A percentile compares a stretch with the other conserved stretches of the same genome.
Conservation (phyloP, 2,797 vertebrate species). For the Myripristis murdjan region DNA sequence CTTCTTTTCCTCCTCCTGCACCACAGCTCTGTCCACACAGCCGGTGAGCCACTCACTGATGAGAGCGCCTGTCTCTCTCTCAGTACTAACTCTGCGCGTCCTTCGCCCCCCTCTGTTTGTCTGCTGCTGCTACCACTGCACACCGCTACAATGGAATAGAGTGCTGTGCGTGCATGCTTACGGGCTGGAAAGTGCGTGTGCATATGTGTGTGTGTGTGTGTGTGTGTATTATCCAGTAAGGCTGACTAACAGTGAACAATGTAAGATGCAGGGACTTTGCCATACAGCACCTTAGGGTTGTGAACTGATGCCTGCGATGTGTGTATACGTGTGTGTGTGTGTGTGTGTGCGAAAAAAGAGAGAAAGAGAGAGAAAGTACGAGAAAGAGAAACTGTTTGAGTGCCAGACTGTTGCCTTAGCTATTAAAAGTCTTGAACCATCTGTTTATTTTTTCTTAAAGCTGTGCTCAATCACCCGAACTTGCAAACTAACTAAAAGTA, state of each 20-base stretch:
- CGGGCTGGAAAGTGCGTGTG: not conserved
- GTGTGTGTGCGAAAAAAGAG: no score
- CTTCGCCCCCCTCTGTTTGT: constrained; percentile 66
- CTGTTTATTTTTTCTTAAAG: not conserved
- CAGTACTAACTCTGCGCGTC: constrained; percentile 57
- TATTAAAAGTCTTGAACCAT: no score
- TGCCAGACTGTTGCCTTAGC: no score
- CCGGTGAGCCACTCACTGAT: constrained; percentile 69
- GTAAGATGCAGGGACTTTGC: no score
- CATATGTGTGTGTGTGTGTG: constrained; percentile 2
- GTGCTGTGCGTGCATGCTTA: constrained; percentile 9
- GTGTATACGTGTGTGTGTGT: no score
- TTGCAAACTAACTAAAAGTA: not conserved
- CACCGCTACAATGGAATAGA: constrained; percentile 32
- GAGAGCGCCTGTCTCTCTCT: constrained; percentile 67
- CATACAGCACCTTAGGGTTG: no score
- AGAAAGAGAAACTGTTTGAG: no score
- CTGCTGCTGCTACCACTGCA: constrained; percentile 46
- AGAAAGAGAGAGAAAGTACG: no score
- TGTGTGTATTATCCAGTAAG: no score
- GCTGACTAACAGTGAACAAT: no score
- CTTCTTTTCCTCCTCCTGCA: constrained; percentile 61
- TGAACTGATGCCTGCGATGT: no score
- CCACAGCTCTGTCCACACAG: constrained; percentile 73
- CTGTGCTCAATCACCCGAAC: not conserved